Evolutionary conservation across 2,888 invertebrate genomes (phyloP).

Genomic region (Drosophila antonietae): DNA sequence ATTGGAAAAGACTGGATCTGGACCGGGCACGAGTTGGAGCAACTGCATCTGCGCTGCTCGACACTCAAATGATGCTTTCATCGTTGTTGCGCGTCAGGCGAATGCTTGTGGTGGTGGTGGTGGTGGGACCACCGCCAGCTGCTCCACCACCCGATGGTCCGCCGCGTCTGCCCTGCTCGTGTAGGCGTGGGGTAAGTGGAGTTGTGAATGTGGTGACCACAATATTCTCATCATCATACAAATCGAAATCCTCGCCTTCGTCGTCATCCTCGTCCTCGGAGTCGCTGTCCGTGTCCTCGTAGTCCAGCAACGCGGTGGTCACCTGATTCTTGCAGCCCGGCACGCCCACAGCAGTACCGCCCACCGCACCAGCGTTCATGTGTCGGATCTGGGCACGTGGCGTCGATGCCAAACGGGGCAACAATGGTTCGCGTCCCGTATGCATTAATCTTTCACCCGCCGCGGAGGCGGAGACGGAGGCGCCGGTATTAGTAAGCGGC

Average conservation of each 20-base stretch:
- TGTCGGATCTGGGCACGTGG: slow-evolving; percentile 87
- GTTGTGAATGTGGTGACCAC: slow-evolving; percentile 82
- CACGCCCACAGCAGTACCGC: slow-evolving; percentile 53
- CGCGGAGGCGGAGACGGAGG: slow-evolving; percentile 78
- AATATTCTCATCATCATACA: slow-evolving; percentile 84
- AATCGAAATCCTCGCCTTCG: slow-evolving; percentile 84
- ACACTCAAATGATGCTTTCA: slow-evolving; percentile 84
- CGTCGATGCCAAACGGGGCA: slow-evolving; percentile 86
- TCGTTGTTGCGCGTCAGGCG: slow-evolving; percentile 82
- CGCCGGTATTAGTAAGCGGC: slow-evolving; percentile 79
- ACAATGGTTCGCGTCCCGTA: slow-evolving; percentile 85
- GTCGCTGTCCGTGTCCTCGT: slow-evolving; percentile 85
- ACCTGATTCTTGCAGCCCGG: slow-evolving; percentile 85
- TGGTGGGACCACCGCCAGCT: slow-evolving; percentile 21
- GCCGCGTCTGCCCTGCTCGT: slow-evolving; percentile 45
- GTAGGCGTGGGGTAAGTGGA: slow-evolving; percentile 53
- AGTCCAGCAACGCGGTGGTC: slow-evolving; percentile 86
- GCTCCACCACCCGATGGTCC: slow-evolving; percentile 18
- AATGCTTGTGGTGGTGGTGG: slow-evolving; percentile 75
- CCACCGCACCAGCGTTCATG: slow-evolving; percentile 83
- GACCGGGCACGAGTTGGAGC: slow-evolving; percentile 14
- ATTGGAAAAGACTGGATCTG: slow-evolving; percentile 58
- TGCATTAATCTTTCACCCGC: slow-evolving; percentile 58
- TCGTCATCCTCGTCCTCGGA: slow-evolving; percentile 82
- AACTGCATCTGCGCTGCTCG: slow-evolving; percentile 29